These are phyloP conservation scores for Phallusia fumigata DNA, from an alignment of 23 tunicate genomes.

Conservation along the genomic window DNA sequence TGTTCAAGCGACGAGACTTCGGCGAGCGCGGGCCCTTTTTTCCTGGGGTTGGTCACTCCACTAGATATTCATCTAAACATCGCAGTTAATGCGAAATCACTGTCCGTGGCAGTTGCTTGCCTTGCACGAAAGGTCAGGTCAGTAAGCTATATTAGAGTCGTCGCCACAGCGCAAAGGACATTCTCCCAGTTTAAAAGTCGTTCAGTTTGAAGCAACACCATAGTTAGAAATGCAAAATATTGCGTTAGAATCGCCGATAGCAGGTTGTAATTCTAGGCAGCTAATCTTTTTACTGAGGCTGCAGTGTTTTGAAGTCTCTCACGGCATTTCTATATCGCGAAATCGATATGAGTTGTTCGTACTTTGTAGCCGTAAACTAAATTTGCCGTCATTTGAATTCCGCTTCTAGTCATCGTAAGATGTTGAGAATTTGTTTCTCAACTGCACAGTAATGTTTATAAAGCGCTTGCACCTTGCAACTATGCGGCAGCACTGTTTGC, in stretches of 20 bases:
- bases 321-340: not conserved
- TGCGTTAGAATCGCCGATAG: not conserved
- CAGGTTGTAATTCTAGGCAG: not conserved
- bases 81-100: slow-evolving; percentile 11
- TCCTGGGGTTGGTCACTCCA: slow-evolving; percentile 12
- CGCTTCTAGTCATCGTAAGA: too few species aligned
- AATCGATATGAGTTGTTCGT: not conserved
- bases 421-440: too few species aligned
- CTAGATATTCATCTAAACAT: slow-evolving; percentile 9
- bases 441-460: too few species aligned
- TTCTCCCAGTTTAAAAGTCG: not conserved
- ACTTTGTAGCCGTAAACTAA: too few species aligned
- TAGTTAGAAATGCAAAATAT: not conserved
- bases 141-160: not conserved
- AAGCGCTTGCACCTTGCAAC: too few species aligned
- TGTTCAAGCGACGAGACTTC: not conserved
- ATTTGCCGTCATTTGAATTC: too few species aligned
- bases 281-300: not conserved
- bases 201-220: not conserved
- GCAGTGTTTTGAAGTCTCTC: not conserved
- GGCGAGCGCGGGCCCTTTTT: not conserved
- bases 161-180: not conserved
- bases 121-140: not conserved
- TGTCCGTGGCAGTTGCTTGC: not conserved
- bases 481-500: too few species aligned